phyloP scores from a whole-genome alignment of 2,797 vertebrate species.

The Semaprochilodus insignis region DNA sequence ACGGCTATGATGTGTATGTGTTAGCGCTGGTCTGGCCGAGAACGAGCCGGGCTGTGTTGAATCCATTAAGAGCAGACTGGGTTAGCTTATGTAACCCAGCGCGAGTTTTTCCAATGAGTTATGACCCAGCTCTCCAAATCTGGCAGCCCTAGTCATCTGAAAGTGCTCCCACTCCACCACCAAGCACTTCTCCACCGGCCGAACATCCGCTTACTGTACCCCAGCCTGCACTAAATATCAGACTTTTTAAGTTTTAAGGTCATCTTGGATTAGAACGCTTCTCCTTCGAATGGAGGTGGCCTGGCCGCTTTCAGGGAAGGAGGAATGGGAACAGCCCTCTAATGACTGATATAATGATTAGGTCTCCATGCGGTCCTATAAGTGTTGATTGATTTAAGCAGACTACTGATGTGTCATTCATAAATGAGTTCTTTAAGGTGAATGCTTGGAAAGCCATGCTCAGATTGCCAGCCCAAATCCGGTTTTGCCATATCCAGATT shows the following conservation, averaged over 20 bases:
- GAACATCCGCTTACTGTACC: constrained; percentile 12
- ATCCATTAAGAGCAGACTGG: constrained; percentile 47
- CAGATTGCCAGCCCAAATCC: no score
- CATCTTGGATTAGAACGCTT: neutral
- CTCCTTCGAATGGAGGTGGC: no score
- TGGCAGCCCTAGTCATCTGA: constrained; percentile 32
- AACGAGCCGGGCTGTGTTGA: constrained; percentile 32
- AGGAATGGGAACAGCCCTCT: neutral
- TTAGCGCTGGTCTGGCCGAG: neutral
- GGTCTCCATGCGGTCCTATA: neutral
- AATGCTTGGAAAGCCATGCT: no score
- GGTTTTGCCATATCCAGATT: no score
- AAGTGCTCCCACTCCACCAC: constrained; percentile 26
- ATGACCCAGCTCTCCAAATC: constrained; percentile 42
- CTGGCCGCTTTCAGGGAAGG: no score
- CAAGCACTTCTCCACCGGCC: constrained; percentile 14
- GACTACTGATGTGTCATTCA: no score
- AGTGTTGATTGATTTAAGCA: no score
- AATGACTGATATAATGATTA: neutral
- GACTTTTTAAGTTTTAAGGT: constrained; percentile 7
- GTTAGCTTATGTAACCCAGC: constrained; percentile 43
- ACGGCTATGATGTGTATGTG: neutral
- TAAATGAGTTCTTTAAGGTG: no score
- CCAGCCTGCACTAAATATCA: constrained; percentile 10
- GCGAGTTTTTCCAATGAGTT: constrained; percentile 42